Percentiles rank a stretch among this genome's conserved stretches.
Evolutionary conservation across 2,797 vertebrate genomes (phyloP).

Genomic region (Leucoraja ocellata): DNA sequence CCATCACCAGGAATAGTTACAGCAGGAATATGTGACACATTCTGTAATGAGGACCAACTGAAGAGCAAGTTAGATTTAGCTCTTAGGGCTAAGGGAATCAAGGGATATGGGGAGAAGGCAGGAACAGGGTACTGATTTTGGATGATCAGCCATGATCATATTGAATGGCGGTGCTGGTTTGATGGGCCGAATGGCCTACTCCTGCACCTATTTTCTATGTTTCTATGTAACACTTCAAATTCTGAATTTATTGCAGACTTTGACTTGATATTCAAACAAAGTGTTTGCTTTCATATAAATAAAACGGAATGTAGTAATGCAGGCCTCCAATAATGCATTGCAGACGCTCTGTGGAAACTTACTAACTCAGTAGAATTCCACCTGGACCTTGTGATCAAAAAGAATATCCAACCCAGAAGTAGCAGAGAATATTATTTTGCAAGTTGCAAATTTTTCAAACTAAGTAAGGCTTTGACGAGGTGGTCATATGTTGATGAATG

Average conservation of each 20-base stretch:
- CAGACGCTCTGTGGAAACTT: background rate
- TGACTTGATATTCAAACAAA: background rate
- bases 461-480: background rate
- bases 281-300: background rate
- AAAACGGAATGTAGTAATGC: background rate
- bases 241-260: background rate
- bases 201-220: too few species aligned
- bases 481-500: background rate
- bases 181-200: too few species aligned
- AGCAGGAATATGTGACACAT: background rate
- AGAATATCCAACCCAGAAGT: background rate
- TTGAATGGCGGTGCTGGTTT: too few species aligned
- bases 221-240: background rate
- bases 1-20: background rate
- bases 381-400: background rate
- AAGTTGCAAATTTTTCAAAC: background rate
- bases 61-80: too few species aligned
- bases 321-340: background rate
- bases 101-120: too few species aligned
- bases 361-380: background rate
- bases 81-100: too few species aligned
- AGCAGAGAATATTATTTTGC: background rate
- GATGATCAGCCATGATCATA: too few species aligned
- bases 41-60: too few species aligned
- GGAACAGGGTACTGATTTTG: too few species aligned